These are phyloP conservation scores for Pardosa pseudoannulata DNA, from an alignment of 2,888 invertebrate species.

Conservation along the genomic window DNA sequence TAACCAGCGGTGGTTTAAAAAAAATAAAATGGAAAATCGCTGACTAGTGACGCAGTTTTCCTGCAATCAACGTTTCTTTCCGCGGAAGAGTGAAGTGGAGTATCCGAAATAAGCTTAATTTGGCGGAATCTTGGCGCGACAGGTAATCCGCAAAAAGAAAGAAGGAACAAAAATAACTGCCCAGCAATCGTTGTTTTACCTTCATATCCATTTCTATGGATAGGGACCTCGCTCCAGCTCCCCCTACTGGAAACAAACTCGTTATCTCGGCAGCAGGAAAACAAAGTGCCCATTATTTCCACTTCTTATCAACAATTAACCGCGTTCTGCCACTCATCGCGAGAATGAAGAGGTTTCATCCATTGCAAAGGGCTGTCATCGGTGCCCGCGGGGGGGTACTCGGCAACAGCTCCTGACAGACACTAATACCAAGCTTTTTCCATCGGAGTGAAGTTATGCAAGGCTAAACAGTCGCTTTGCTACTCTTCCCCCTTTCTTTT, in stretches of 20 bases:
- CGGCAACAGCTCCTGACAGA: constrained; percentile 16
- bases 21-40: no score
- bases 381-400: neutral
- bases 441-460: neutral
- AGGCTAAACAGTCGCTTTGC: constrained; percentile 7
- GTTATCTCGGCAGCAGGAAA: constrained; percentile 10
- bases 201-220: neutral
- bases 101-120: no score
- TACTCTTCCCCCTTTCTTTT: no score
- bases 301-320: constrained; percentile 38
- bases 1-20: no score
- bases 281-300: constrained; percentile 24
- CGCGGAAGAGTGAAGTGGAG: no score
- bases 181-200: neutral
- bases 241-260: neutral
- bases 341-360: constrained; percentile 5
- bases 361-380: neutral
- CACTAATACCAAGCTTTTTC: constrained; percentile 37
- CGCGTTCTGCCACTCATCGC: constrained; percentile 15
- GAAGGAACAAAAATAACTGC: no score
- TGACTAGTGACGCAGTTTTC: no score
- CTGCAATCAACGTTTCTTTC: no score
- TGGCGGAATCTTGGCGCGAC: no score
- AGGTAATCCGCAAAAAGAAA: no score
- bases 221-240: neutral